Base-by-base conservation (phyloP, 2,113 vertebrate species). In the Lethenteron reissneri region DNA sequence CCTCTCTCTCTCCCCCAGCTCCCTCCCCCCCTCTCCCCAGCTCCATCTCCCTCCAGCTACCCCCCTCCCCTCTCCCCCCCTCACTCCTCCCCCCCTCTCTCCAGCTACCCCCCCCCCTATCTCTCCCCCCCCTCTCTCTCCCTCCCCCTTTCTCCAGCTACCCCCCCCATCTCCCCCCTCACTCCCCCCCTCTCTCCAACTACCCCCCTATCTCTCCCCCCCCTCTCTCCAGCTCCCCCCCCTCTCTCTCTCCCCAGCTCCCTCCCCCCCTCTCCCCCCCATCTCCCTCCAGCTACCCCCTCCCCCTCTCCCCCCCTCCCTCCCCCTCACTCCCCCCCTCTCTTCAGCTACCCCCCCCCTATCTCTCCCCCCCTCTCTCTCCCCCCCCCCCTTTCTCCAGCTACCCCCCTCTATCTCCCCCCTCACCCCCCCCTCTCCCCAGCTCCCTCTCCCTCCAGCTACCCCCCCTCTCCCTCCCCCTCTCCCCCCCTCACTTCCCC, bases 321-420 rank as follows among this genome's bases (percentile, higher is more conserved):
- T n/a, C n/a, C n/a, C n/a, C 25, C 25, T 21, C 21, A 21, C 21
- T 21, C 25, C 25, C 25, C n/a, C 25, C 25, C 25, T 41, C 25
- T 41, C 25, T 4, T 4, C 25, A 41, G 3, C 70, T 73, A 73
- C 58, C 10, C 60, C 57, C 17, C 10, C 58, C 70, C 70, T 70
- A 58, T 71, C 58, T 62, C 57, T 21, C 56, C 74, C 74, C 3
- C 71, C 41, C n/a, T n/a, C n/a, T 74, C 70, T 68, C 73, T 74
- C 11, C 77, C 71, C 76, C 70, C 75, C 71, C 78, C 41, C 73
- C 71, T 70, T 75, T 71, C 58, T 76, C 77, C 77, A 41, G 59
- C 78, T 80, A 78, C 76, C 71, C 74, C 72, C 76, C 75, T n/a
- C 14, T 73, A 77, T 80, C 81, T 80, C 78, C 75, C 79, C n/a